Conservation (phyloP, 2,113 vertebrate genomes). For the Struthidea cinerea region DNA sequence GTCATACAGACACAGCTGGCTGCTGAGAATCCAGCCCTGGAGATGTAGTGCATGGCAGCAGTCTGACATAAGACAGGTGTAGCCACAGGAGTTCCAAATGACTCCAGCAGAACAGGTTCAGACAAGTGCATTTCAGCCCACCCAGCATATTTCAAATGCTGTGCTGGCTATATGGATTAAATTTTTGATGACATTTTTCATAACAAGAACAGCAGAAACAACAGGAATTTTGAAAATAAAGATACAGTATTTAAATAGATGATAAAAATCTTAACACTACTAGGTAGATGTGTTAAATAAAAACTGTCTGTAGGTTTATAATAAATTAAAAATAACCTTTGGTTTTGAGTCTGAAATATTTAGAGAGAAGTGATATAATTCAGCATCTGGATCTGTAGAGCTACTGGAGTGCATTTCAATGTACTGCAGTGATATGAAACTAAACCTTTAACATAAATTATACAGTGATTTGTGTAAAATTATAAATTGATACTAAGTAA, state of each 20-base stretch:
- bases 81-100: neutral
- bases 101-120: neutral
- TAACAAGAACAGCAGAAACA: neutral
- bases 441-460: neutral
- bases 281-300: constrained; percentile 21
- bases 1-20: neutral
- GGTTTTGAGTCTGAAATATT: constrained; percentile 7
- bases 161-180: neutral
- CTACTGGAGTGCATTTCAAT: neutral
- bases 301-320: constrained; percentile 45
- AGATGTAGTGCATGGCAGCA: neutral
- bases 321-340: constrained; percentile 63
- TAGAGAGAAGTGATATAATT: neutral
- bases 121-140: neutral
- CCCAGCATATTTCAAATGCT: neutral
- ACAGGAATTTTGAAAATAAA: neutral
- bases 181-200: neutral
- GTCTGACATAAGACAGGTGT: neutral
- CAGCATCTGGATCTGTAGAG: neutral
- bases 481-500: neutral
- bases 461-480: neutral
- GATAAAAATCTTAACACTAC: neutral
- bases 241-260: constrained; percentile 29
- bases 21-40: neutral
- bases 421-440: neutral